phyloP scores from a whole-genome alignment of 1,140 invertebrate genomes.

The Drosophila hydei region DNA sequence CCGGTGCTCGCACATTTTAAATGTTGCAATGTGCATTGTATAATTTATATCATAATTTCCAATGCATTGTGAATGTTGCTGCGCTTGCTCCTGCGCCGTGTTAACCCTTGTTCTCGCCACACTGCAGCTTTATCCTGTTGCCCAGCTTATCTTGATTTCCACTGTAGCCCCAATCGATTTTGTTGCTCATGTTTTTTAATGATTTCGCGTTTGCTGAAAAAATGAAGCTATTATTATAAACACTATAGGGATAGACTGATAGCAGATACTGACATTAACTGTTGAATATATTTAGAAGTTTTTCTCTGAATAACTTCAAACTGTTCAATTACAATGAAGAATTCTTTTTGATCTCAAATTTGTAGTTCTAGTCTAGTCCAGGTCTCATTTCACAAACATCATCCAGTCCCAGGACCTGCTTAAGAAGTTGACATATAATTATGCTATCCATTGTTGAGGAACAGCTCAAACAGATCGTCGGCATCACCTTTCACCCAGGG shows the following conservation, averaged over 20 bases:
- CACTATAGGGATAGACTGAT: slow-evolving; percentile 24
- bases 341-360: too few species aligned
- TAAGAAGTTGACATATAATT: slow-evolving; percentile 41
- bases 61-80: slow-evolving; percentile 41
- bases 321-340: too few species aligned
- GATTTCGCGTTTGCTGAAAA: not conserved
- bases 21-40: slow-evolving; percentile 80
- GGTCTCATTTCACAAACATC: not conserved
- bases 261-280: not conserved
- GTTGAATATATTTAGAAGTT: not conserved
- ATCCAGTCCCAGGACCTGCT: not conserved
- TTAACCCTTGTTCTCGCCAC: slow-evolving; percentile 46
- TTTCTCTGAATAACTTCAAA: too few species aligned
- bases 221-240: slow-evolving; percentile 23
- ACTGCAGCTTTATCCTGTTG: slow-evolving; percentile 63
- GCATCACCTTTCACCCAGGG: slow-evolving; percentile 47
- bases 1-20: slow-evolving; percentile 51
- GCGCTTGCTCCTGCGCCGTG: slow-evolving; percentile 5
- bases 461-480: slow-evolving; percentile 36
- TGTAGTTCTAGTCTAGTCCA: too few species aligned
- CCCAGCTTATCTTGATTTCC: slow-evolving; percentile 66
- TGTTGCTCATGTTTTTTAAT: slow-evolving; percentile 10
- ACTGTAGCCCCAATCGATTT: slow-evolving; percentile 36
- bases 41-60: slow-evolving; percentile 79
- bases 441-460: slow-evolving; percentile 26